These are phyloP conservation scores for Marisa cornuarietis DNA, from an alignment of 1,140 invertebrate genomes.

Conservation along the genomic window DNA sequence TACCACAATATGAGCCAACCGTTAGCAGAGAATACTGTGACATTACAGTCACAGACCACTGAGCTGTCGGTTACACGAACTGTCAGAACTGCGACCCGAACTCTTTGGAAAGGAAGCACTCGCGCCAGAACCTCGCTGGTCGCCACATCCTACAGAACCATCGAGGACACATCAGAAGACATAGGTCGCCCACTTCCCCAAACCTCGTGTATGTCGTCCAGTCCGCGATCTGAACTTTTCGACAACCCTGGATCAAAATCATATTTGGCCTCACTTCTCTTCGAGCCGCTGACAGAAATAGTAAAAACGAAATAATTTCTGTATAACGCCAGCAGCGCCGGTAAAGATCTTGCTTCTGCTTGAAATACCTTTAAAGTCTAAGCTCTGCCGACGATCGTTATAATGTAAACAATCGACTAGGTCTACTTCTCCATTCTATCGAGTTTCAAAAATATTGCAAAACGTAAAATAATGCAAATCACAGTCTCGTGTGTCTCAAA, in stretches of 20 bases:
- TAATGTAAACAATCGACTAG: too few relatives aligned
- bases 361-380: too few relatives aligned
- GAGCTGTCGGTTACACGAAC: background rate
- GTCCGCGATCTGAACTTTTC: background rate
- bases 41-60: background rate
- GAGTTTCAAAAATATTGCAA: too few relatives aligned
- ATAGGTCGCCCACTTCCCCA: background rate
- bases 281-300: too few relatives aligned
- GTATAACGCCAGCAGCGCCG: too few relatives aligned
- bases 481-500: too few relatives aligned
- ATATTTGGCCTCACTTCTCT: too few relatives aligned
- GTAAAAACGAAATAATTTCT: too few relatives aligned
- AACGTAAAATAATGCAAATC: too few relatives aligned
- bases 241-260: slow-evolving; percentile 2
- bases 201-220: background rate
- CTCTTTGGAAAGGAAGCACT: background rate
- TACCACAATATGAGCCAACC: background rate
- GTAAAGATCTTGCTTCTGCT: too few relatives aligned
- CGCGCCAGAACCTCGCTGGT: background rate
- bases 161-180: background rate
- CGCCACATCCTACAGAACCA: background rate
- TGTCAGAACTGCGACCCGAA: background rate
- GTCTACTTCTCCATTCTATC: too few relatives aligned
- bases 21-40: background rate
- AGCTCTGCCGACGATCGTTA: too few relatives aligned